Conservation (phyloP, 2,113 vertebrate species). For the Campylomormyrus tamandua region DNA sequence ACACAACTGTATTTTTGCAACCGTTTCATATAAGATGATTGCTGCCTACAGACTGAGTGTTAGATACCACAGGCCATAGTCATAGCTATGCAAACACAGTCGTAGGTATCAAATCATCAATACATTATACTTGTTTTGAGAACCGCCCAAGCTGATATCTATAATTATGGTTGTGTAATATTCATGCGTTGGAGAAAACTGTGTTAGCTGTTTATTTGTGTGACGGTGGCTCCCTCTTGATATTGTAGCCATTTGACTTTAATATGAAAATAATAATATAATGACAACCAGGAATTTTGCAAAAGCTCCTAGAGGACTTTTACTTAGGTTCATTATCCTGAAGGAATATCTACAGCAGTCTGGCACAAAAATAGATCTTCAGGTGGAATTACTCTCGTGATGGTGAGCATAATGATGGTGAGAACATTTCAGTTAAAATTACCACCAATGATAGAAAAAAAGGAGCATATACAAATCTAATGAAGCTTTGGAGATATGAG, state of each 20-base stretch:
- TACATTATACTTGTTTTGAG: background rate
- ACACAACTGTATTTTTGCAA: background rate
- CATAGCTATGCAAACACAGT: background rate
- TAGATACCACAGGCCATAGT: background rate
- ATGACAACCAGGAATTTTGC: background rate
- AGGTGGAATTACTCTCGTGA: background rate
- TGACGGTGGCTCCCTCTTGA: background rate
- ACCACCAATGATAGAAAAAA: background rate
- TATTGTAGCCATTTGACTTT: background rate
- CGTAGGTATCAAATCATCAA: background rate
- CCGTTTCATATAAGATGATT: background rate
- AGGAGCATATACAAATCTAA: background rate
- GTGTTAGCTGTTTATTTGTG: background rate
- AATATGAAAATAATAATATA: background rate
- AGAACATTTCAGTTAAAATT: slow-evolving; percentile 11
- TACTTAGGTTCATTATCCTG: background rate
- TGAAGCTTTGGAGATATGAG: background rate
- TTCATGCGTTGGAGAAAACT: background rate
- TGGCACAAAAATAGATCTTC: background rate
- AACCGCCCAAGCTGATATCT: background rate
- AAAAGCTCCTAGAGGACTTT: background rate
- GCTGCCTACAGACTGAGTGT: background rate
- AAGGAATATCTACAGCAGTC: background rate
- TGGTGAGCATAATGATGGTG: background rate
- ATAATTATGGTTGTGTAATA: background rate